Base-by-base conservation (phyloP, 2,797 vertebrate genomes). In the Spheniscus humboldti region DNA sequence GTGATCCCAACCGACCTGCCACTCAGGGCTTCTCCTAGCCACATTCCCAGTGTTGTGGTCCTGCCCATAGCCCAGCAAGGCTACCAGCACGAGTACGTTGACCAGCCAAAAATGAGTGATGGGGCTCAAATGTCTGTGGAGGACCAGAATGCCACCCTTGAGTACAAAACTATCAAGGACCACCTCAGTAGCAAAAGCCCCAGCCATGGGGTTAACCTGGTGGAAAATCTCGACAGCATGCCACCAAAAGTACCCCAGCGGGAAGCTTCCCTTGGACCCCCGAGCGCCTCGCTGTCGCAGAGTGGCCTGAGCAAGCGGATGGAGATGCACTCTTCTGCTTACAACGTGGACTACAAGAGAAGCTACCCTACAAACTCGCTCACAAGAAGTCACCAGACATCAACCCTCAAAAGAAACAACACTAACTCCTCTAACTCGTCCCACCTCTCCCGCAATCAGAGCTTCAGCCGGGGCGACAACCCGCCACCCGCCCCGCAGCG, bases 381-480 rank as follows among this genome's bases (percentile, higher is more conserved):
- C 92, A 99, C 99, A 0, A 98, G 99, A 98, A 98, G 98, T 98
- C 86, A 99, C 94, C 95, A 98, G 96, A 95, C 98, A 5, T 94
- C 98, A 2, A 98, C 98, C 4, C 98, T 98, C 94, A 98, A 98
- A 98, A 99, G 98, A 97, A 99, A 99, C 98, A 99, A 99, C 98
- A 99, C 99, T 97, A 99, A 99, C 98, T 99, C 99, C 68, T 99
- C 99, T 96, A 99, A 99, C 96, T 99, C 99, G 10, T 99, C 99
- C 91, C 99, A 99, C 97, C 98, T 99, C 97, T 98, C 99, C 90
- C 98, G 99, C 94, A 99, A 99, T 97, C 99, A 99, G 98, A 99
- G 99, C 98, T 99, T 99, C 72, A 97, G 98, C 98, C 98, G 98
- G 56, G 98, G 98, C 33, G 99, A 99, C 98, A 99, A 99, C 57